Conservation (phyloP, 2,797 vertebrate species). For the Myotis vivesi region DNA sequence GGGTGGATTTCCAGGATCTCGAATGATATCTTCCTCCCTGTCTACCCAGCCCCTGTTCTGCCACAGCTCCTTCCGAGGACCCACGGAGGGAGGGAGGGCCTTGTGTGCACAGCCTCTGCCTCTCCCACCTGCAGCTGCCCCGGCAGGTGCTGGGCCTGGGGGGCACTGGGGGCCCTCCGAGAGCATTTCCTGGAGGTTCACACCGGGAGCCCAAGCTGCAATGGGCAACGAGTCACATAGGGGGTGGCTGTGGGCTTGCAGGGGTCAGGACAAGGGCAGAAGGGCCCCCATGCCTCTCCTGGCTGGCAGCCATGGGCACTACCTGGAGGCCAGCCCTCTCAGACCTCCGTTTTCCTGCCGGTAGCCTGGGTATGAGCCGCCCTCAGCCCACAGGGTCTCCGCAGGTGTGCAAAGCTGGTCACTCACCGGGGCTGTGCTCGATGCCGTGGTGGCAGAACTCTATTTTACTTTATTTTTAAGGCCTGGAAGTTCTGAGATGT, state of each 20-base stretch:
- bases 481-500: not conserved
- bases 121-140: not conserved
- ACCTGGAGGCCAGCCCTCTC: not conserved
- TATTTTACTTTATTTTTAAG: not conserved
- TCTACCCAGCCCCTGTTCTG: not conserved
- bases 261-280: not conserved
- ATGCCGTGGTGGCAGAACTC: not conserved
- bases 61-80: not conserved
- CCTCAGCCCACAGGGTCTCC: not conserved
- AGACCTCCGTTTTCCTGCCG: not conserved
- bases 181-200: not conserved
- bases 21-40: not conserved
- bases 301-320: too few species aligned
- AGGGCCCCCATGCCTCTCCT: not conserved
- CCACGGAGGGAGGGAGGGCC: not conserved
- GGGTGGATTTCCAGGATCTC: not conserved
- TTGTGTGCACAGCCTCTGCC: not conserved
- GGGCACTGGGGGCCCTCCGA: not conserved
- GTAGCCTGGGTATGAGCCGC: not conserved
- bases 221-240: not conserved
- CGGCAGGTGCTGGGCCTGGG: not conserved
- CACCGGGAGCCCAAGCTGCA: not conserved
- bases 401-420: not conserved
- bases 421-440: not conserved
- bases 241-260: not conserved